Percentiles rank a stretch among this genome's conserved stretches.
Evolutionary conservation across 2,113 vertebrate species (phyloP).

Genomic region (Bothrops jararaca): DNA sequence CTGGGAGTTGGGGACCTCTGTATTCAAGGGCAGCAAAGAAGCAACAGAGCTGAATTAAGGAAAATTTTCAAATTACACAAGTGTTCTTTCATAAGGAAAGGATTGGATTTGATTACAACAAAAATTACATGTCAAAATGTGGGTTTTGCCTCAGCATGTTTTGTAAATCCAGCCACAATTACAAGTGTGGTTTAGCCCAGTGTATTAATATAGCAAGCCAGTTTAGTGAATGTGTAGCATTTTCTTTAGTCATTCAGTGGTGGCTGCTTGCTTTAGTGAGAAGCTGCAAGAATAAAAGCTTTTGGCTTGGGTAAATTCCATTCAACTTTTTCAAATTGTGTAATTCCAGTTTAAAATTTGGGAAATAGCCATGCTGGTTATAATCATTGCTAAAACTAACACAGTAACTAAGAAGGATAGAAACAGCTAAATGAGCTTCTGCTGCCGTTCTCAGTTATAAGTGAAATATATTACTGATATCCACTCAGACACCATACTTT

Average conservation of each 20-base stretch:
- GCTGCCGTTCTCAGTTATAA: not conserved
- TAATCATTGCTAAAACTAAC: not conserved
- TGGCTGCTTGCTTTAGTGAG: not conserved
- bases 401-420: not conserved
- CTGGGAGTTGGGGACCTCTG: no score
- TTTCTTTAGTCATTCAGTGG: not conserved
- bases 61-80: not conserved
- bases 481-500: slow-evolving; percentile 4
- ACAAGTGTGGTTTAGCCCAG: not conserved
- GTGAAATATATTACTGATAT: slow-evolving; percentile 11
- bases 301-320: not conserved
- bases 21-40: not conserved
- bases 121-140: not conserved
- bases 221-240: not conserved
- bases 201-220: not conserved
- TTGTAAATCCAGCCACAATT: not conserved
- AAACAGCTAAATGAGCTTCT: not conserved
- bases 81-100: not conserved
- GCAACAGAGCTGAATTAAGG: not conserved
- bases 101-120: not conserved
- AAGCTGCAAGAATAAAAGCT: not conserved
- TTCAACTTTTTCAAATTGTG: not conserved
- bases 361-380: not conserved
- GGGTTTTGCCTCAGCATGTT: not conserved
- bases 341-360: not conserved